phyloP scores from a whole-genome alignment of 2,888 invertebrate genomes.

The Labia minor region DNA sequence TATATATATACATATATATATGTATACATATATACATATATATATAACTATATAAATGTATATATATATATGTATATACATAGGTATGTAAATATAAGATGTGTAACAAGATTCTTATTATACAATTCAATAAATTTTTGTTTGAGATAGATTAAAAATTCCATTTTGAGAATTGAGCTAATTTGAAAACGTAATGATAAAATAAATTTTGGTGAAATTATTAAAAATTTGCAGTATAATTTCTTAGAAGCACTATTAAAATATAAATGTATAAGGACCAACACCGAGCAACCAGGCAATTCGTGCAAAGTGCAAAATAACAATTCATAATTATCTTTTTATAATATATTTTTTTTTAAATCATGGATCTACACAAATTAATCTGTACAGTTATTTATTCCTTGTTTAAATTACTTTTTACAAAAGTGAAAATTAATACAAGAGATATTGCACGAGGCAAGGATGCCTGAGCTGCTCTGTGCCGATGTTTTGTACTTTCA shows the following conservation, averaged over 20 bases:
- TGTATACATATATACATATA: too few species aligned
- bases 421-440: slow-evolving; percentile 30
- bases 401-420: slow-evolving; percentile 28
- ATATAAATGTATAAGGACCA: slow-evolving; percentile 15
- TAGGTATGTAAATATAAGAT: too few species aligned
- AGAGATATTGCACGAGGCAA: slow-evolving; percentile 23
- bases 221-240: too few species aligned
- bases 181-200: neutral
- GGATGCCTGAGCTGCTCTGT: slow-evolving; percentile 15
- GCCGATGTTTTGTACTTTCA: slow-evolving; percentile 21
- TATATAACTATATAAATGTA: too few species aligned
- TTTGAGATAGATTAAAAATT: slow-evolving; percentile 20
- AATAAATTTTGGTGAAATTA: too few species aligned
- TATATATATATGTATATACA: too few species aligned
- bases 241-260: too few species aligned
- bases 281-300: slow-evolving; percentile 23
- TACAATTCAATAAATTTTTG: neutral
- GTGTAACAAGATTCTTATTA: too few species aligned
- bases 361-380: slow-evolving; percentile 46
- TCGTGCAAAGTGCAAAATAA: slow-evolving; percentile 26
- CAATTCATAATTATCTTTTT: slow-evolving; percentile 21
- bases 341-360: slow-evolving; percentile 40
- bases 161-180: slow-evolving; percentile 22
- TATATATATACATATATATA: too few species aligned
- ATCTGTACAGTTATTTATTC: slow-evolving; percentile 44